These are phyloP conservation scores for Bolborhynchus lineola DNA, from an alignment of 2,113 vertebrate genomes.

Conservation along the genomic window DNA sequence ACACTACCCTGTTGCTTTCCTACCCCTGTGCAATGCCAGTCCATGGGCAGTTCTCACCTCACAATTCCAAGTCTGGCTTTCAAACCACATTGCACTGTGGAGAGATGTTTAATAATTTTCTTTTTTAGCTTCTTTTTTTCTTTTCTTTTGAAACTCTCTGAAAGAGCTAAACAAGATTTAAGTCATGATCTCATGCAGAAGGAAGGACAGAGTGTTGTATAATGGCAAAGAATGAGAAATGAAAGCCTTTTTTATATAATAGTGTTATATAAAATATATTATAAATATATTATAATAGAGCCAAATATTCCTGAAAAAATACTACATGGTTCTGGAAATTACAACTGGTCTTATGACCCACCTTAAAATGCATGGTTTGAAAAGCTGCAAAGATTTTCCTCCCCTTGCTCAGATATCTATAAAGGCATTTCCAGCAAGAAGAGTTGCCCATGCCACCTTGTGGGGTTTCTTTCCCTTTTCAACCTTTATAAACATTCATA, in stretches of 20 bases:
- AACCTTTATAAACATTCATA: not conserved
- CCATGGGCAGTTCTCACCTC: not conserved
- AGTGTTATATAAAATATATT: not conserved
- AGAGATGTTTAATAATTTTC: not conserved
- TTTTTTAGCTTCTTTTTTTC: not conserved
- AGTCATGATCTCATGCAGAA: not conserved
- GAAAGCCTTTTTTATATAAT: not conserved
- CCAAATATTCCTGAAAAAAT: not conserved
- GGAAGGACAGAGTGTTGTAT: not conserved
- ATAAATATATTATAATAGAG: not conserved
- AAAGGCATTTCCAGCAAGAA: not conserved
- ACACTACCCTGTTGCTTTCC: rapidly evolving
- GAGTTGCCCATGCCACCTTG: not conserved
- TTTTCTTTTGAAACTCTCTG: not conserved
- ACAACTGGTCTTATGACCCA: not conserved
- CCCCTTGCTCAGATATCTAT: not conserved
- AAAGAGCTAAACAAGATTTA: not conserved
- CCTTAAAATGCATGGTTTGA: not conserved
- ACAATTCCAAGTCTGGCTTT: not conserved
- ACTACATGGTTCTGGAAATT: not conserved
- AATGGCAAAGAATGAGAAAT: not conserved
- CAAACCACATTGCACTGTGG: not conserved
- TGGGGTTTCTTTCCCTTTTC: not conserved
- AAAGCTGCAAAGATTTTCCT: not conserved
- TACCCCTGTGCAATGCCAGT: rapidly evolving